Evolutionary conservation across 2,113 vertebrate species (phyloP).

Genomic region (Thermophis baileyi): DNA sequence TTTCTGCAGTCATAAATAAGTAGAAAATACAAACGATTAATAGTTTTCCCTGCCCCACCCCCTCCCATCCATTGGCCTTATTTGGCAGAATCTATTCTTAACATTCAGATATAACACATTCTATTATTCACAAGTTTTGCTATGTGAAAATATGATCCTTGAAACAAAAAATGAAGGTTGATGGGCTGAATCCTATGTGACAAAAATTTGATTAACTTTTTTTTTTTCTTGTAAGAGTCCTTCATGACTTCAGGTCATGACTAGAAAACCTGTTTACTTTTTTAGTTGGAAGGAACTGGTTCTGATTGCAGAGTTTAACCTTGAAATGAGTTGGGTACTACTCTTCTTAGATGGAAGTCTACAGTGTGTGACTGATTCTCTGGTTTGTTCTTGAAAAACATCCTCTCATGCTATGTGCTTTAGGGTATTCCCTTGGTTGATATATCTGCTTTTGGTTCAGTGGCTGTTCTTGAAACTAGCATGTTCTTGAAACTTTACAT

Average conservation of each 20-base stretch:
- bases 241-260: slow-evolving; percentile 18
- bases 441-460: background rate
- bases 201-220: slow-evolving; percentile 17
- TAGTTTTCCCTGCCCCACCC: background rate
- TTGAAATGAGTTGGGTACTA: slow-evolving; percentile 35
- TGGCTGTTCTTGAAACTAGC: background rate
- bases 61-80: slow-evolving; percentile 31
- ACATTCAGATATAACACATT: slow-evolving; percentile 48
- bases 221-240: slow-evolving; percentile 5
- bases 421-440: background rate
- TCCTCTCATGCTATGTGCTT: background rate
- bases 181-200: slow-evolving; percentile 8
- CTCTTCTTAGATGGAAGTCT: slow-evolving; percentile 13
- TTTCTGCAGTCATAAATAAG: slow-evolving; percentile 55
- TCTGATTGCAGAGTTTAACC: slow-evolving; percentile 65
- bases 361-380: slow-evolving; percentile 52
- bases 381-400: slow-evolving; percentile 41
- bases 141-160: slow-evolving; percentile 25
- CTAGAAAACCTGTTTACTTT: slow-evolving; percentile 37
- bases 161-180: slow-evolving; percentile 22
- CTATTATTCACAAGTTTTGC: slow-evolving; percentile 48
- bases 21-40: slow-evolving; percentile 48
- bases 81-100: slow-evolving; percentile 59
- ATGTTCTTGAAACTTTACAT: too few species aligned
- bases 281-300: slow-evolving; percentile 59